Base-by-base conservation (phyloP, 2,797 vertebrate species). In the Diplodus puntazzo region DNA sequence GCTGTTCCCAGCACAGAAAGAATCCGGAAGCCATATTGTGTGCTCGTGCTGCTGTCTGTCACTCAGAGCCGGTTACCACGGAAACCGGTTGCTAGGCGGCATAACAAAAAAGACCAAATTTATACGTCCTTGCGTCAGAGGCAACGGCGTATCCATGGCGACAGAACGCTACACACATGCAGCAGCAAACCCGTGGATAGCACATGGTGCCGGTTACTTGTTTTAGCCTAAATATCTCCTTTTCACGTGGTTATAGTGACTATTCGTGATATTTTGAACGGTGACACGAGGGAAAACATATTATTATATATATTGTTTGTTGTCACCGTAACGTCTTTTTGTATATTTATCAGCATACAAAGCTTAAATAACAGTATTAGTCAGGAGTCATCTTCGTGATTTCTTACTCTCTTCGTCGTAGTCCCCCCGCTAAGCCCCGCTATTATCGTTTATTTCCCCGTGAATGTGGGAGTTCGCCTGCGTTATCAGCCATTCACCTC, bases 91-190 rank as follows among this genome's bases (percentile, higher is more conserved):
- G 96, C 97, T 91, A 87, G 90, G 97, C 94, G 87, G 96, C 96
- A 97, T 96, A 98, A 98, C 97, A 98, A 95, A 96, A 95, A 94
- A 94, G 90, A 84, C 86, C 87, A 94, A 92, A 89, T 90, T 94
- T 94, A 93, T 96, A 96, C 96, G 97, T 94, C 85, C 88, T 95
- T 95, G 95, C 97, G 97, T 95, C 90, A 93, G 86, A 87, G 85
- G 91, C 94, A 90, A 96, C 96, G 96, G 94, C 94, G 95, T 97
- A 89, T 92, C 97, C 95, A 92, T 80, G 91, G 96, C 88, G 88
- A 98, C 96, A 49, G 78, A 93, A 94, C 93, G 93, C 95, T 96
- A 96, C 96, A 96, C 94, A 95, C 87, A 93, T 20, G 89, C 88
- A 90, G 81, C 49, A 90, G 81, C 49, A 84, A 49, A 89, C 79